A percentile compares a stretch with the other conserved stretches of the same genome.
Evolutionary conservation across 1,140 invertebrate genomes (phyloP).

Genomic region (Drosophila elegans): DNA sequence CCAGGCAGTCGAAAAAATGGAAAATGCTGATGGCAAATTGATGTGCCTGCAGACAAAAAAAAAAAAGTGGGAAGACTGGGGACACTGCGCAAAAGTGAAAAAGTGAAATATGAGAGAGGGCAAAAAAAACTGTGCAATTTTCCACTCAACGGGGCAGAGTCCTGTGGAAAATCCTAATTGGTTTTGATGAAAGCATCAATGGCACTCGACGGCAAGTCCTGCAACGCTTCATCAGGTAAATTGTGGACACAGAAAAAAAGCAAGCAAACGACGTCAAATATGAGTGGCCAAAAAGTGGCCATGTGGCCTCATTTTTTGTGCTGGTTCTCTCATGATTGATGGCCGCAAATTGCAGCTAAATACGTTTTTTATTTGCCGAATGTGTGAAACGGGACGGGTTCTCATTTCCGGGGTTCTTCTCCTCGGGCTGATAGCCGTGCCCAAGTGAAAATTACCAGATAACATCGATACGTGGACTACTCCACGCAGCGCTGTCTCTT

Average conservation of each 20-base stretch:
- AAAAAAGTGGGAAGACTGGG: constrained; percentile 21
- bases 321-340: constrained; percentile 65
- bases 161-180: constrained; percentile 81
- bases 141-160: constrained; percentile 69
- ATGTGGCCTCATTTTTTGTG: constrained; percentile 51
- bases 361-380: constrained; percentile 78
- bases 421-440: constrained; percentile 12
- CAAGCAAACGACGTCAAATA: constrained; percentile 36
- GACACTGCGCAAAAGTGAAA: constrained; percentile 37
- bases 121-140: constrained; percentile 65
- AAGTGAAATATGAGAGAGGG: constrained; percentile 46
- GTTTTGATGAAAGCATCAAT: constrained; percentile 81
- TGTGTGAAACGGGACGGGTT: constrained; percentile 41
- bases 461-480: constrained; percentile 50
- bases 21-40: constrained; percentile 71
- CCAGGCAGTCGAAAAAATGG: constrained; percentile 21
- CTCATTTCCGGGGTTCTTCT: constrained; percentile 57
- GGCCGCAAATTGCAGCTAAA: constrained; percentile 80
- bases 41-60: constrained; percentile 58
- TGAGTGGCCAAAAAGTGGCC: constrained; percentile 68
- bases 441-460: constrained; percentile 42
- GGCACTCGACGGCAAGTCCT: constrained; percentile 38
- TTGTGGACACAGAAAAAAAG: constrained; percentile 36
- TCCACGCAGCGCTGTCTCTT: constrained; percentile 27
- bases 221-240: constrained; percentile 80